A percentile compares a stretch with the other conserved stretches of the same genome.
phyloP scores from a whole-genome alignment of 2,888 invertebrate species.

The Drosophila greeni region DNA sequence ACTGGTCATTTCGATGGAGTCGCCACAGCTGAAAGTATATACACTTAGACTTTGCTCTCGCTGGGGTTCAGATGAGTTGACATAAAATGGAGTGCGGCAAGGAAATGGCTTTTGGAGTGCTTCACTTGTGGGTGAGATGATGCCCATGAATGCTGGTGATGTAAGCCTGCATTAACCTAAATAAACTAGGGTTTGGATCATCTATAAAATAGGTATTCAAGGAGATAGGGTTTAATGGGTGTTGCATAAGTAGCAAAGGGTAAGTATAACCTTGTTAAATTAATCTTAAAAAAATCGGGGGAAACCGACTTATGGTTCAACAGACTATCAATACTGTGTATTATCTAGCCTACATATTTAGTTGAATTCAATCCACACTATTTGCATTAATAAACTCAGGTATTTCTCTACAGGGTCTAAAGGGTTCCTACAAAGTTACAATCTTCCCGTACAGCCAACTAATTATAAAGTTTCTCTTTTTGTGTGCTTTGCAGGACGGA shows the following conservation, averaged over 20 bases:
- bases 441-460: neutral
- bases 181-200: conserved; percentile 4
- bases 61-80: conserved; percentile 42
- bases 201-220: conserved; percentile 2
- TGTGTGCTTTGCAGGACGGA: neutral
- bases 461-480: neutral
- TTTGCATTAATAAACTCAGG: neutral
- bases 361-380: neutral
- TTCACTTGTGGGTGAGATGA: conserved; percentile 22
- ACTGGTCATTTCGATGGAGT: conserved; percentile 72
- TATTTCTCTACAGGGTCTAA: neutral
- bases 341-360: neutral
- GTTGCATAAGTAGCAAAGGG: conserved; percentile 9
- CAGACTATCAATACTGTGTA: neutral
- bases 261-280: neutral
- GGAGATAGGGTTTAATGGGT: neutral
- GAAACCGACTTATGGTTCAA: neutral
- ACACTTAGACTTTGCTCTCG: conserved; percentile 25
- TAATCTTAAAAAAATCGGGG: no score
- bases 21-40: conserved; percentile 70
- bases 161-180: conserved; percentile 26
- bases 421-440: neutral
- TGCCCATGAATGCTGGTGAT: conserved; percentile 12
- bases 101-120: conserved; percentile 33
- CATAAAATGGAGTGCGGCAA: conserved; percentile 49